phyloP scores from a whole-genome alignment of 2,888 invertebrate genomes.

The Chirona hameri region DNA sequence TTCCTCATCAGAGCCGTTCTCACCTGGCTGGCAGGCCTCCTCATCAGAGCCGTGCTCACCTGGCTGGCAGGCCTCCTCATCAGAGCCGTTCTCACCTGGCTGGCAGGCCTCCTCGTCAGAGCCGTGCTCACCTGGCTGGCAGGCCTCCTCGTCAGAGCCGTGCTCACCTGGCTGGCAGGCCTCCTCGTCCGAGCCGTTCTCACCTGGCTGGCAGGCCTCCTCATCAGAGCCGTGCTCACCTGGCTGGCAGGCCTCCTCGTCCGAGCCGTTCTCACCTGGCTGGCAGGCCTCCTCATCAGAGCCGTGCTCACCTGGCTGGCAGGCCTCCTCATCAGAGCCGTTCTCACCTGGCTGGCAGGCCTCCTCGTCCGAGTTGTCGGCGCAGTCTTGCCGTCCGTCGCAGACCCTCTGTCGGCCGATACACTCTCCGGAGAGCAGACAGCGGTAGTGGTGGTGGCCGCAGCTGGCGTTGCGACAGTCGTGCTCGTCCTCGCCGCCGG shows the following conservation, averaged over 20 bases:
- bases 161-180: neutral
- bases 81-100: too few relatives aligned
- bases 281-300: too few relatives aligned
- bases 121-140: too few relatives aligned
- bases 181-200: conserved; percentile 46
- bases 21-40: neutral
- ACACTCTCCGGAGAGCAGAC: conserved; percentile 61
- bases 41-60: conserved; percentile 49
- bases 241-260: too few relatives aligned
- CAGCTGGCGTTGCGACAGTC: conserved; percentile 47
- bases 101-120: too few relatives aligned
- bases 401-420: conserved; percentile 54
- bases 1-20: neutral
- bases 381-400: conserved; percentile 55
- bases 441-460: conserved; percentile 53
- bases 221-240: too few relatives aligned
- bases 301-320: too few relatives aligned
- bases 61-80: too few relatives aligned
- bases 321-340: too few relatives aligned
- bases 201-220: too few relatives aligned
- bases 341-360: neutral
- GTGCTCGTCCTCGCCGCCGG: conserved; percentile 60
- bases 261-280: too few relatives aligned
- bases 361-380: conserved; percentile 49
- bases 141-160: too few relatives aligned